phyloP scores from a whole-genome alignment of 2,797 vertebrate genomes.

The Argentina silus region DNA sequence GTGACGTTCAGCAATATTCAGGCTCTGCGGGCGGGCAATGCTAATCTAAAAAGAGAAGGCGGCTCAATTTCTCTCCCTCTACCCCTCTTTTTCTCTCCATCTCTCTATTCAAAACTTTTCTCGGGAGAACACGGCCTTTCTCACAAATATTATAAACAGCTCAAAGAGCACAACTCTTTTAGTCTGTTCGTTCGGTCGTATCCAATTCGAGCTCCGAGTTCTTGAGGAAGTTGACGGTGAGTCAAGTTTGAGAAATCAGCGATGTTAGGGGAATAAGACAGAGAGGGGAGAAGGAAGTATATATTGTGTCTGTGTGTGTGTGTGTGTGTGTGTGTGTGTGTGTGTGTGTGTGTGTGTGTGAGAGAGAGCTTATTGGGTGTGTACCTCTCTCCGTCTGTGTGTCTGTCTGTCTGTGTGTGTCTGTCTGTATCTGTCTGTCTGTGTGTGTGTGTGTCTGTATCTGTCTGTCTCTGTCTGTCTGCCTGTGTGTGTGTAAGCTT shows the following conservation, averaged over 20 bases:
- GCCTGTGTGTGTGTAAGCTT: slow-evolving; percentile 5
- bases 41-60: slow-evolving; percentile 45
- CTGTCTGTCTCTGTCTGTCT: slow-evolving; percentile 15
- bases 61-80: slow-evolving; percentile 33
- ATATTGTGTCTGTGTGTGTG: slow-evolving; percentile 9
- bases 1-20: slow-evolving; percentile 50
- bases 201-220: slow-evolving; percentile 44
- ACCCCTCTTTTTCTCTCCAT: slow-evolving; percentile 33
- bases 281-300: background rate
- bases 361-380: background rate
- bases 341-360: background rate
- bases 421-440: slow-evolving; percentile 9
- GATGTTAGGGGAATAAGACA: slow-evolving; percentile 1
- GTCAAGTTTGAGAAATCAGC: slow-evolving; percentile 35
- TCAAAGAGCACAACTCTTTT: slow-evolving; percentile 45
- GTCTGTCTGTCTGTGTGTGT: slow-evolving; percentile 25
- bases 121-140: slow-evolving; percentile 49
- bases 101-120: slow-evolving; percentile 1
- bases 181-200: slow-evolving; percentile 49
- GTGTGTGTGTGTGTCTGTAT: slow-evolving; percentile 26
- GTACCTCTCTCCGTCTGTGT: background rate
- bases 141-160: slow-evolving; percentile 42
- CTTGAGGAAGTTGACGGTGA: slow-evolving; percentile 9
- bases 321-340: slow-evolving; percentile 19
- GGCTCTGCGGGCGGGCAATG: slow-evolving; percentile 31